A percentile compares a stretch with the other conserved stretches of the same genome.
These are phyloP conservation scores for Aromia moschata DNA, from an alignment of 2,888 invertebrate genomes.

Conservation along the genomic window DNA sequence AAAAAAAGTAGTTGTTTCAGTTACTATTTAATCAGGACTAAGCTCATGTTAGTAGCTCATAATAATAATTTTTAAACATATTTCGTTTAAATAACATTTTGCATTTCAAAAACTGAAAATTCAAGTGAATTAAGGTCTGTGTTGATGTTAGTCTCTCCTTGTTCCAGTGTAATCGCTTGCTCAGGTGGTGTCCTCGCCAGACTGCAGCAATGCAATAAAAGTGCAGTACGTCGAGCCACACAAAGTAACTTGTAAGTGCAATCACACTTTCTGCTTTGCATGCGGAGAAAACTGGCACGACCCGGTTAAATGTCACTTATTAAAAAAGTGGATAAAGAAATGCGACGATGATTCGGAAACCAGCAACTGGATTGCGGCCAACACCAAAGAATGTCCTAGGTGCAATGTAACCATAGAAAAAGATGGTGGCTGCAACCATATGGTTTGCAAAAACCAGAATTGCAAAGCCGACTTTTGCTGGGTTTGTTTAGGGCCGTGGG, in stretches of 20 bases:
- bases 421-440: conserved; percentile 99
- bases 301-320: conserved; percentile 92
- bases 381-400: conserved; percentile 98
- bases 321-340: conserved; percentile 97
- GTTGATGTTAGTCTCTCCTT: no score
- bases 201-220: conserved; percentile 95
- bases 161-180: conserved; percentile 88
- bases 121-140: no score
- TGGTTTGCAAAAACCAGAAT: conserved; percentile 97
- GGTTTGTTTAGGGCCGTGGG: conserved; percentile 99
- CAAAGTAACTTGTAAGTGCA: conserved; percentile 92
- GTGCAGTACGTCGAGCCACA: conserved; percentile 90
- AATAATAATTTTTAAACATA: no score
- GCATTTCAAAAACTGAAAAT: no score
- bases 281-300: conserved; percentile 99
- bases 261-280: conserved; percentile 93
- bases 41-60: no score
- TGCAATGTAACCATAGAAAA: conserved; percentile 97
- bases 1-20: no score
- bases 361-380: conserved; percentile 99
- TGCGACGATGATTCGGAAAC: conserved; percentile 99
- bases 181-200: conserved; percentile 99
- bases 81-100: no score
- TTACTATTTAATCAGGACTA: no score
- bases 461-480: conserved; percentile 99